Evolutionary conservation across 2,888 invertebrate genomes (phyloP).

Genomic region (Tridacna crocea): DNA sequence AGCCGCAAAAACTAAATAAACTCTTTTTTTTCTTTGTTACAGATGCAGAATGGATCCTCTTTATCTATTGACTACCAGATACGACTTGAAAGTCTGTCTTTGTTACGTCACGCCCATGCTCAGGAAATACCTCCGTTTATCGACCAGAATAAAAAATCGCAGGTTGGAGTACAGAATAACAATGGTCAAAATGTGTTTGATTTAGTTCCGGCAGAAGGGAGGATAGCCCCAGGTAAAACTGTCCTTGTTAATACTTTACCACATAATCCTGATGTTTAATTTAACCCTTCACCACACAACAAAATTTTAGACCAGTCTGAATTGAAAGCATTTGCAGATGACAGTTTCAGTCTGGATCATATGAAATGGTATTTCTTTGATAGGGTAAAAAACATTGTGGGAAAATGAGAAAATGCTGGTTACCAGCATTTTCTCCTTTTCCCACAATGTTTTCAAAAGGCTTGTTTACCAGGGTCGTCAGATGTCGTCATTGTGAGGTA

Average conservation of each 20-base stretch:
- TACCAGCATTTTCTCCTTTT: background rate
- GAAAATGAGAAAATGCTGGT: background rate
- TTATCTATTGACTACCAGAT: slow-evolving; percentile 81
- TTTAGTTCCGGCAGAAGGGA: slow-evolving; percentile 81
- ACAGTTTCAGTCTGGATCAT: too few species aligned
- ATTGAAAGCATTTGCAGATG: too few species aligned
- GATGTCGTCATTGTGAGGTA: too few species aligned
- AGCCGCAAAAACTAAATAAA: too few species aligned
- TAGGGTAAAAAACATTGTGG: background rate
- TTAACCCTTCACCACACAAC: too few species aligned
- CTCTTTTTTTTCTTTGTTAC: slow-evolving; percentile 16
- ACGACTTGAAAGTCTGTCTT: slow-evolving; percentile 81
- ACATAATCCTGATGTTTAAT: too few species aligned
- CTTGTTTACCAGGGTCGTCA: too few species aligned
- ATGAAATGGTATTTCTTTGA: too few species aligned
- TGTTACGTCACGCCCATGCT: slow-evolving; percentile 69
- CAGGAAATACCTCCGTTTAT: slow-evolving; percentile 65
- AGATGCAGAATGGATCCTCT: slow-evolving; percentile 82
- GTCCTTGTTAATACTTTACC: background rate
- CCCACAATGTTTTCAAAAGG: background rate
- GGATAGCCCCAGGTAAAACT: slow-evolving; percentile 75
- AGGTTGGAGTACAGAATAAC: slow-evolving; percentile 82
- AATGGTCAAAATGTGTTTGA: slow-evolving; percentile 84
- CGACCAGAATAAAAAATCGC: slow-evolving; percentile 60
- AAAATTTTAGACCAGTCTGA: too few species aligned